phyloP scores from a whole-genome alignment of 2,888 invertebrate species.

The Drosophila rubida region DNA sequence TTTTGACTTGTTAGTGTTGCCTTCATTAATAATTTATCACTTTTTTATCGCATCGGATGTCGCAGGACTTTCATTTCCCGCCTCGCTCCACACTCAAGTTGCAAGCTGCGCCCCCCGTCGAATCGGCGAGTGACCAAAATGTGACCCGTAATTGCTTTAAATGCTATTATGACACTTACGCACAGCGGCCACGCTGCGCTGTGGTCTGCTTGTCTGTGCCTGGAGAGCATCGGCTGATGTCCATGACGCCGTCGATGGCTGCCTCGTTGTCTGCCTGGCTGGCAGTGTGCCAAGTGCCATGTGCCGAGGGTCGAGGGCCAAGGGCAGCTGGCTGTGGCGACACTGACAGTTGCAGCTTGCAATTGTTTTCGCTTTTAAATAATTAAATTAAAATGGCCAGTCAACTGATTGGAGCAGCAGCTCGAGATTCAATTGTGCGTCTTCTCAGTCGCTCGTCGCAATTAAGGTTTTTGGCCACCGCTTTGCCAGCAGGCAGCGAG shows the following conservation, averaged over 20 bases:
- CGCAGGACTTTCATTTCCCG: slow-evolving; percentile 69
- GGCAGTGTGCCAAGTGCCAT: slow-evolving; percentile 66
- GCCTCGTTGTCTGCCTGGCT: slow-evolving; percentile 48
- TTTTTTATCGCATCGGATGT: slow-evolving; percentile 66
- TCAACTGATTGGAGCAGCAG: slow-evolving; percentile 65
- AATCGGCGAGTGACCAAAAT: slow-evolving; percentile 51
- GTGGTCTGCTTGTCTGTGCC: slow-evolving; percentile 18
- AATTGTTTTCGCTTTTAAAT: slow-evolving; percentile 79
- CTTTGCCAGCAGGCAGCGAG: slow-evolving; percentile 1
- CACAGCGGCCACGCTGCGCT: slow-evolving; percentile 56
- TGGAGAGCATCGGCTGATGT: slow-evolving; percentile 22
- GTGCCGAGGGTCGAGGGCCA: slow-evolving; percentile 20
- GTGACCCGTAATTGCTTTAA: slow-evolving; percentile 81
- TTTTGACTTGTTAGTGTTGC: slow-evolving; percentile 4
- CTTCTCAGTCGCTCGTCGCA: slow-evolving; percentile 17
- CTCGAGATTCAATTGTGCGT: slow-evolving; percentile 17
- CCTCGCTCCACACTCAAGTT: not conserved
- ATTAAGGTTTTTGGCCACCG: slow-evolving; percentile 41
- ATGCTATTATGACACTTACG: slow-evolving; percentile 81
- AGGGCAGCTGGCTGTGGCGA: slow-evolving; percentile 9
- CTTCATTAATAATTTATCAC: slow-evolving; percentile 55
- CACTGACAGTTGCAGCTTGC: slow-evolving; percentile 31
- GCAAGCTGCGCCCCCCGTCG: not conserved
- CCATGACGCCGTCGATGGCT: slow-evolving; percentile 6
- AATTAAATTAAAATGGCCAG: slow-evolving; percentile 77